Conservation (phyloP, 2,113 vertebrate genomes). For the Ictidomys tridecemlineatus region DNA sequence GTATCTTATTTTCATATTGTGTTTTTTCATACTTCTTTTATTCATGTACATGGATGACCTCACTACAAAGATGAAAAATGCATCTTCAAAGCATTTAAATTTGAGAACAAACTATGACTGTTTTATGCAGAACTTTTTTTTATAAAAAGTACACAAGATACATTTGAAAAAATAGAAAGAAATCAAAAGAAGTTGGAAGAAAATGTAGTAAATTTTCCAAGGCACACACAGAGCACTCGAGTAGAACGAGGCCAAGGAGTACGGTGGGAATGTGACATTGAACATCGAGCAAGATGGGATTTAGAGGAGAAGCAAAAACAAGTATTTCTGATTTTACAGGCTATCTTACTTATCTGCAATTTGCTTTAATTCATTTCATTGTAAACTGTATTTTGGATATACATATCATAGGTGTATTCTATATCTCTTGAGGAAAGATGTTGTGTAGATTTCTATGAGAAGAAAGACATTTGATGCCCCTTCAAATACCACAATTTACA, state of each 20-base stretch:
- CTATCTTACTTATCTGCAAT: constrained; percentile 78
- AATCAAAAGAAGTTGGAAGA: too few relatives aligned
- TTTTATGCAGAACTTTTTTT: constrained; percentile 89
- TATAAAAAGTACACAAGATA: constrained; percentile 84
- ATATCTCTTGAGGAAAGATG: background rate
- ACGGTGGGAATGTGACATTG: constrained; percentile 89
- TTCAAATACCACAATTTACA: too few relatives aligned
- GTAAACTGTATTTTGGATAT: background rate
- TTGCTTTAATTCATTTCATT: background rate
- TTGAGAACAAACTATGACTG: constrained; percentile 89
- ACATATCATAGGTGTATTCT: too few relatives aligned
- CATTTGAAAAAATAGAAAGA: constrained; percentile 88
- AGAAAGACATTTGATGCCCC: background rate
- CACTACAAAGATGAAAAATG: too few relatives aligned
- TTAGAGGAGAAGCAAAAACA: constrained; percentile 92
- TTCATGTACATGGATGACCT: too few relatives aligned
- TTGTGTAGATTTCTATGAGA: too few relatives aligned
- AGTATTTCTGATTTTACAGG: constrained; percentile 77
- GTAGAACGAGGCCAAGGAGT: constrained; percentile 88
- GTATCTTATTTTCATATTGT: too few relatives aligned
- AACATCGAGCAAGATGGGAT: constrained; percentile 91
- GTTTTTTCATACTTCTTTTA: too few relatives aligned
- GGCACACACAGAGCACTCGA: too few relatives aligned
- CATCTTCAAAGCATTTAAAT: constrained; percentile 84
- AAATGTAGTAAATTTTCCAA: too few relatives aligned